phyloP scores from a whole-genome alignment of 2,888 invertebrate genomes.

The Hedya salicella region DNA sequence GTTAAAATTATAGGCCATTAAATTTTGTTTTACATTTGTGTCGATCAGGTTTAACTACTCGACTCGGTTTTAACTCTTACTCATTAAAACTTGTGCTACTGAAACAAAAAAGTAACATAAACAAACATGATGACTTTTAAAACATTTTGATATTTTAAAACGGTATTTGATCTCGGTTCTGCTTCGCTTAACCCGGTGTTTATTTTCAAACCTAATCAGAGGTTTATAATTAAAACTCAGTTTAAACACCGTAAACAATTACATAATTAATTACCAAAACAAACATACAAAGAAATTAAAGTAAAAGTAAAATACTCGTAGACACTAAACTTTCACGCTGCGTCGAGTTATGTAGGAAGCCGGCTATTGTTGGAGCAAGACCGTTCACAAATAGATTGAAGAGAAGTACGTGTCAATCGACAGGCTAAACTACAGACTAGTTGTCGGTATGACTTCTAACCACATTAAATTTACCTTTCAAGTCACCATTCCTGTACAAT shows the following conservation, averaged over 20 bases:
- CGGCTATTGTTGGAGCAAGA: conserved; percentile 36
- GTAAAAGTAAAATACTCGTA: conserved; percentile 20
- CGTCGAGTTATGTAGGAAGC: conserved; percentile 27
- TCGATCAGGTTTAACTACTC: too few relatives aligned
- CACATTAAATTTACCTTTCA: neutral
- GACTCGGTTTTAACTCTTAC: neutral
- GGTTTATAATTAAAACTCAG: conserved; percentile 3
- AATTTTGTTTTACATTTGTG: too few relatives aligned
- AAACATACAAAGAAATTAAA: conserved; percentile 14
- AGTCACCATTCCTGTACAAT: neutral
- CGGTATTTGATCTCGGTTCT: neutral
- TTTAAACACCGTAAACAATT: conserved; percentile 11
- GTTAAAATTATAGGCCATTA: too few relatives aligned
- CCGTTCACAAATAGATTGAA: conserved; percentile 45
- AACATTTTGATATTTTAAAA: conserved; percentile 1
- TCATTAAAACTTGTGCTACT: neutral
- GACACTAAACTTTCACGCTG: conserved; percentile 36
- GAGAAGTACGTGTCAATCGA: conserved; percentile 48
- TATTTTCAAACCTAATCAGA: conserved; percentile 9
- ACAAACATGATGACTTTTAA: conserved; percentile 1
- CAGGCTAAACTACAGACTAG: conserved; percentile 28
- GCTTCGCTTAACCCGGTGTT: neutral
- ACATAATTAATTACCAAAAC: conserved; percentile 11
- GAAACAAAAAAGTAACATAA: neutral
- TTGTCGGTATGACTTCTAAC: conserved; percentile 24